These are phyloP conservation scores for Graptemys geographica DNA, from an alignment of 2,797 vertebrate species.

Conservation along the genomic window DNA sequence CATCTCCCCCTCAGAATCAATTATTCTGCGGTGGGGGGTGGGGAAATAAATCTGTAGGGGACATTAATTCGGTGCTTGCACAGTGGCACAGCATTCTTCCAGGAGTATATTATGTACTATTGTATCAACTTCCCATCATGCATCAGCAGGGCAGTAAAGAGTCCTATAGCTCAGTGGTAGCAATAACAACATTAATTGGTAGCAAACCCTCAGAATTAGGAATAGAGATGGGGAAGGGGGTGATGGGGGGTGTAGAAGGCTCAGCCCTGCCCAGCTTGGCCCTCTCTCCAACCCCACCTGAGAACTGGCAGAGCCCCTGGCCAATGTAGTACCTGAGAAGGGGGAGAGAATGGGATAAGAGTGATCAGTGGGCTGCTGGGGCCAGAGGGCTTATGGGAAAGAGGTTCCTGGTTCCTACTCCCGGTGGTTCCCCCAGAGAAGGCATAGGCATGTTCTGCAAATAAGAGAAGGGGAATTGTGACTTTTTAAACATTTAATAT, in stretches of 20 bases:
- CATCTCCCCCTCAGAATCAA: too few relatives aligned
- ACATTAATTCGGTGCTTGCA: too few relatives aligned
- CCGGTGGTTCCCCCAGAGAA: neutral
- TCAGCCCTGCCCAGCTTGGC: too few relatives aligned
- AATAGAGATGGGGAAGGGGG: neutral
- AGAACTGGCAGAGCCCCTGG: neutral
- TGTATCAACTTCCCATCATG: neutral
- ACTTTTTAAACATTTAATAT: neutral
- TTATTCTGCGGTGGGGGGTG: too few relatives aligned
- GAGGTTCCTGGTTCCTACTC: neutral
- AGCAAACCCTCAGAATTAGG: constrained; percentile 10
- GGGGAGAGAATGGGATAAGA: neutral
- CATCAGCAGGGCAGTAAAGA: neutral
- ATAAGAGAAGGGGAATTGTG: neutral
- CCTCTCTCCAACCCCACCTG: too few relatives aligned
- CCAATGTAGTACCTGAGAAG: too few relatives aligned
- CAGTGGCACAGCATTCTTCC: too few relatives aligned
- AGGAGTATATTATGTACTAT: neutral
- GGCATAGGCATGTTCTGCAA: neutral
- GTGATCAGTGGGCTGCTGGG: neutral
- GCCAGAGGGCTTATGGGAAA: neutral
- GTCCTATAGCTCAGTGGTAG: constrained; percentile 17
- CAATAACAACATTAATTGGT: neutral
- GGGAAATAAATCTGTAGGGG: too few relatives aligned
- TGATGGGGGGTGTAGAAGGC: neutral